phyloP scores from a whole-genome alignment of 2,113 vertebrate species.

The Motacilla alba region DNA sequence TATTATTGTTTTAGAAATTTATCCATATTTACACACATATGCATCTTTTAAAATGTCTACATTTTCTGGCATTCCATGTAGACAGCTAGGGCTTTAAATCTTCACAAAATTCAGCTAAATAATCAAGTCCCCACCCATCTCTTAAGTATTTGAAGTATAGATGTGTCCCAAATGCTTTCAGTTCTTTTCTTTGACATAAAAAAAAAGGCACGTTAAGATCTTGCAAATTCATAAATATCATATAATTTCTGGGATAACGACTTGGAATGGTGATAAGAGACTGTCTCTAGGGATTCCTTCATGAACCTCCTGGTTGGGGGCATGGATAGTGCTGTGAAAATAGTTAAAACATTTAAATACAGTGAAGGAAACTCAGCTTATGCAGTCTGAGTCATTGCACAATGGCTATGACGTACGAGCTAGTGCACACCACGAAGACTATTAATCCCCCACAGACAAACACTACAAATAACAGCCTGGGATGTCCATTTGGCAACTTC shows the following conservation, averaged over 20 bases:
- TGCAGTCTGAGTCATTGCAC: background rate
- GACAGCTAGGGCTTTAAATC: background rate
- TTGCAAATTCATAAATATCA: background rate
- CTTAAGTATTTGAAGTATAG: background rate
- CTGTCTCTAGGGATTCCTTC: background rate
- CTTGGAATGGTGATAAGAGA: background rate
- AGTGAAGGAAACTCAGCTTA: background rate
- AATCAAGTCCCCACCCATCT: background rate
- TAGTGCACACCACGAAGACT: background rate
- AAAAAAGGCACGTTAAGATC: background rate
- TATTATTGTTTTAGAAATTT: slow-evolving; percentile 5
- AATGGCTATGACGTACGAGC: rapidly evolving
- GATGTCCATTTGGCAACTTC: background rate
- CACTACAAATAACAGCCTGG: background rate
- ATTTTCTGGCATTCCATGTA: background rate
- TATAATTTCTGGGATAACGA: background rate
- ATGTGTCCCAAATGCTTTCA: background rate
- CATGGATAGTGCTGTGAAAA: background rate
- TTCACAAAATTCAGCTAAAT: background rate
- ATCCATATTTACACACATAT: background rate
- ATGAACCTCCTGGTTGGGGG: background rate
- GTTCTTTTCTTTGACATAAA: background rate
- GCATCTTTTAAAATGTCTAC: background rate
- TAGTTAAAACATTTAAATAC: background rate
- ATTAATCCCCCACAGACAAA: background rate